These are phyloP conservation scores for Strigamia transsilvanica DNA, from an alignment of 2,888 invertebrate genomes.

Conservation along the genomic window DNA sequence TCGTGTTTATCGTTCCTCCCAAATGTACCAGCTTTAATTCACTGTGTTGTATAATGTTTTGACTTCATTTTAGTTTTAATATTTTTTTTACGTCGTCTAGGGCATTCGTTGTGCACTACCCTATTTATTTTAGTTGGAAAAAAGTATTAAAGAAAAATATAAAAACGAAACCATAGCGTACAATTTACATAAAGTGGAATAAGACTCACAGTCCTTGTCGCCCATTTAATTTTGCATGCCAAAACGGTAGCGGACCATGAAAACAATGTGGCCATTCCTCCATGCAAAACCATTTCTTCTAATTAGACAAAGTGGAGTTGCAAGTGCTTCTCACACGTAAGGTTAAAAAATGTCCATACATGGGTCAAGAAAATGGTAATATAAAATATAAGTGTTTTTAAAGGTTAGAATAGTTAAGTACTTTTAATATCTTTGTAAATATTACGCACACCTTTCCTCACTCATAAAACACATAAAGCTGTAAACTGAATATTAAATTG, in stretches of 20 bases:
- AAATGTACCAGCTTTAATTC: background rate
- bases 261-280: conserved; percentile 8
- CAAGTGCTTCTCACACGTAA: background rate
- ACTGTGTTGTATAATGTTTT: conserved; percentile 8
- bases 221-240: conserved; percentile 2
- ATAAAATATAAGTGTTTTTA: background rate
- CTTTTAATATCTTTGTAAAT: background rate
- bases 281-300: conserved; percentile 2
- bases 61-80: conserved; percentile 2
- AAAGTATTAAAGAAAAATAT: background rate
- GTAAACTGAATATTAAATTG: background rate
- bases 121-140: background rate
- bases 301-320: conserved; percentile 8
- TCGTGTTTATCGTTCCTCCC: background rate
- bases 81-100: background rate
- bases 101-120: background rate
- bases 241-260: conserved; percentile 8
- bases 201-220: conserved; percentile 8
- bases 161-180: background rate
- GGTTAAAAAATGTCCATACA: background rate
- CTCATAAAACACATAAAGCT: background rate
- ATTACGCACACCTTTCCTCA: background rate
- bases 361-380: conserved; percentile 3
- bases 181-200: conserved; percentile 2
- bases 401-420: conserved; percentile 8